Base-by-base conservation (phyloP, 2,113 vertebrate genomes). In the Sebastes fasciatus region DNA sequence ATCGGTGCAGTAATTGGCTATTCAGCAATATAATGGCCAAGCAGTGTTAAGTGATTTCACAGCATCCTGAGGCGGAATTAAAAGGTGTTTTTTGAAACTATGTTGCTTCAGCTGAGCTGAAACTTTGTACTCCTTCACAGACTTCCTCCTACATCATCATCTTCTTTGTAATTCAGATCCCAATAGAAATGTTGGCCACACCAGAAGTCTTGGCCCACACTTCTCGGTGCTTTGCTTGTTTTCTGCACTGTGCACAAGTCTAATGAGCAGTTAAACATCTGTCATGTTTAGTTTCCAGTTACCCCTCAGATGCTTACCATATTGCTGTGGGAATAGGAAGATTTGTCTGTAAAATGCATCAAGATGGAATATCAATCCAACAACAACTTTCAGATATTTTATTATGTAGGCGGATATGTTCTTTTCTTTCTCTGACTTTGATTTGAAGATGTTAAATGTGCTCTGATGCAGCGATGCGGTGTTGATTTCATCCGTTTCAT, bases 181-280 rank as follows among this genome's bases (percentile, higher is more conserved):
- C 78, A 34, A 9, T 19, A 69, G 79, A 69, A 68, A 84, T 61
- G 3, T 74, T 74, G 42, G 5, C 34, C 23, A 6, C 55, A 75
- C 69, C 43, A 65, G n/a, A 48, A 72, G 74, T 51, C 46, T 49
- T 19, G 21, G 26, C 78, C 77, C 78, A 62, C 49, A 26, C 77
- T 74, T 71, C 64, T 80, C 51, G 49, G 12, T 40, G 34, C 64
- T 70, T 43, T 77, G 42, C 80, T 77, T 78, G 34, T 76, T 83
- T 62, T 55, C 49, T 40, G 61, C 57, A 62, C 45, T 57, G n/a
- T 21, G 6, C 10, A 26, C 7, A 51, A 17, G 52, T 72, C 62
- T 74, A 68, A 69, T 77, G 62, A 82, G 57, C 64, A 67, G 75
- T 80, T 83, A 51, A 91, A 87, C 89, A 86, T 84, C 80, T 88